Evolutionary conservation across 2,888 invertebrate species (phyloP).

Genomic region (Nebria salina): DNA sequence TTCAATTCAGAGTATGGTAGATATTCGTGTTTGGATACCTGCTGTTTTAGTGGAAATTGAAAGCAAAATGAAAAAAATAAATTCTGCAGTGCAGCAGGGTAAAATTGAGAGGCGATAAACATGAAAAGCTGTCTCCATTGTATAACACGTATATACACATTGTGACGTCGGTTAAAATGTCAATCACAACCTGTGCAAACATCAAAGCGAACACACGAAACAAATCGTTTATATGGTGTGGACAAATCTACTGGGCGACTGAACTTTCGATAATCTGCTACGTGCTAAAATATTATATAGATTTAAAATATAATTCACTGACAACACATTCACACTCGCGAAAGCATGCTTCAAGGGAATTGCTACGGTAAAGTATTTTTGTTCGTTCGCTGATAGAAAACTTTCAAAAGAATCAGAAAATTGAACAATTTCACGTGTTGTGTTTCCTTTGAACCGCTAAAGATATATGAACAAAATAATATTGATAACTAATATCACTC

Average conservation of each 20-base stretch:
- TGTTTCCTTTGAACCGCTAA: too few species aligned
- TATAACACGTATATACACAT: neutral
- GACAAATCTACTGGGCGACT: constrained; percentile 46
- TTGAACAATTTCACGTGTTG: too few species aligned
- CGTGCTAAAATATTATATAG: constrained; percentile 50
- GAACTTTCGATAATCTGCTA: constrained; percentile 51
- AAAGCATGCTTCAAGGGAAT: neutral
- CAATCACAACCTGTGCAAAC: constrained; percentile 53
- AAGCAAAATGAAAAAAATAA: neutral
- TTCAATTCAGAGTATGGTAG: neutral
- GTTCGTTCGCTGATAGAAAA: too few species aligned
- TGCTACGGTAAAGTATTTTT: neutral
- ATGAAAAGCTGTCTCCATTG: constrained; percentile 14
- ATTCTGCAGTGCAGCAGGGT: constrained; percentile 11
- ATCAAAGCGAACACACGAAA: constrained; percentile 44
- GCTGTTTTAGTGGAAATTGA: constrained; percentile 5
- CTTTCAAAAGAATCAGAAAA: too few species aligned
- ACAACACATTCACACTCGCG: constrained; percentile 28
- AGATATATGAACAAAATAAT: too few species aligned
- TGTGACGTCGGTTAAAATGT: constrained; percentile 53
- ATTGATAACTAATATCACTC: too few species aligned
- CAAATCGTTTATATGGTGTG: constrained; percentile 11
- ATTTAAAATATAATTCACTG: constrained; percentile 51
- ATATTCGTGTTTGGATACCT: constrained; percentile 9
- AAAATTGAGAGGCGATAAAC: constrained; percentile 22